phyloP scores from a whole-genome alignment of 2,113 vertebrate genomes.

The Patagioenas fasciata region DNA sequence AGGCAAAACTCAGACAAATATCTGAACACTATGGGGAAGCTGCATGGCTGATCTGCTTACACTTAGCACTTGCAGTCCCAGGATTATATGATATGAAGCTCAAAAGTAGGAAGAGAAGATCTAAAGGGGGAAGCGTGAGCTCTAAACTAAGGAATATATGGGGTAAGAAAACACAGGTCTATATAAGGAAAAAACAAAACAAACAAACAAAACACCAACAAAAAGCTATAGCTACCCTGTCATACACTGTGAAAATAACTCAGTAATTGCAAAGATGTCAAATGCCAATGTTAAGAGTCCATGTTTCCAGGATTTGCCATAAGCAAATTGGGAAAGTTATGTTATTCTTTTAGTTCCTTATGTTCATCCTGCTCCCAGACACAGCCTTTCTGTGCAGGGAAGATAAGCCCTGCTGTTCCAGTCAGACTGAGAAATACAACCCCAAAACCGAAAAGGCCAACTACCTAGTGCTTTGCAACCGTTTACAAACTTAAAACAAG shows the following conservation, averaged over 20 bases:
- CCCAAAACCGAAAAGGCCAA: not conserved
- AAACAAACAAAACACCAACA: no score
- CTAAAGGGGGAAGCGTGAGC: not conserved
- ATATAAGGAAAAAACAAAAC: fast-evolving
- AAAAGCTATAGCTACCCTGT: not conserved
- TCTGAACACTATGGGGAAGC: not conserved
- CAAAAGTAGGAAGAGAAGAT: not conserved
- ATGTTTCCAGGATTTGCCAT: not conserved
- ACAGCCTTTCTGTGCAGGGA: no score
- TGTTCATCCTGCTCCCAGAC: not conserved
- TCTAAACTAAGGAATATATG: not conserved
- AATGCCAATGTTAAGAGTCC: not conserved
- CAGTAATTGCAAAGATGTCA: not conserved
- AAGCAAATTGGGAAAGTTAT: not conserved
- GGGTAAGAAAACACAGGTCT: not conserved
- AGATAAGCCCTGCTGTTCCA: not conserved
- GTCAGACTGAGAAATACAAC: not conserved
- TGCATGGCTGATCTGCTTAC: not conserved
- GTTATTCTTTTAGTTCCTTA: not conserved
- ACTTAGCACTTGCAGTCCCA: not conserved
- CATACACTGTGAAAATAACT: not conserved
- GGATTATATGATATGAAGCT: not conserved
- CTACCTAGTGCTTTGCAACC: not conserved
- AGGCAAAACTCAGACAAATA: not conserved
- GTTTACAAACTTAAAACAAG: not conserved